Evolutionary conservation across 2,888 invertebrate genomes (phyloP).

Genomic region (Drosophila mettleri): DNA sequence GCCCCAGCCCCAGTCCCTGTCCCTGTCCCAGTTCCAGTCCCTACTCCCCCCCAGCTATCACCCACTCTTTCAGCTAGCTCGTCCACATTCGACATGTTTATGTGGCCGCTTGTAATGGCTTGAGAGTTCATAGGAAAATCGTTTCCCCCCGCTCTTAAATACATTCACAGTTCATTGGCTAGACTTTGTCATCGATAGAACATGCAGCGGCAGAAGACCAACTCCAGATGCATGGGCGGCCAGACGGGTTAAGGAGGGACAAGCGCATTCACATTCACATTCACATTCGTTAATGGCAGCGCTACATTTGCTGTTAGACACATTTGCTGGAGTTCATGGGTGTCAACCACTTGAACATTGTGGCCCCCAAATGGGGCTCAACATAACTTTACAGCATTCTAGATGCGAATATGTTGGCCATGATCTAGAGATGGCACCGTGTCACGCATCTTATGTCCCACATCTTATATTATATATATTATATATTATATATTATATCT

Average conservation of each 20-base stretch:
- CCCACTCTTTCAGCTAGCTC: background rate
- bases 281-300: constrained; percentile 53
- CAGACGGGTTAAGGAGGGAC: background rate
- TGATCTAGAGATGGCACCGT: constrained; percentile 27
- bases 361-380: constrained; percentile 47
- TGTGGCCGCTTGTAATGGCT: constrained; percentile 33
- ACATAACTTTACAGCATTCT: constrained; percentile 35
- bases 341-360: constrained; percentile 66
- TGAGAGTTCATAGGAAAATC: constrained; percentile 17
- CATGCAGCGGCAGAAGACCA: constrained; percentile 4
- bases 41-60: too few relatives aligned
- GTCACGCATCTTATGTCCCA: too few relatives aligned
- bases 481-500: too few relatives aligned
- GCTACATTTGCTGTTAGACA: constrained; percentile 59
- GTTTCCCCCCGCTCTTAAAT: constrained; percentile 10
- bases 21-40: background rate
- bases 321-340: constrained; percentile 56
- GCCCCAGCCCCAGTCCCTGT: background rate
- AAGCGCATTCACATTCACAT: background rate
- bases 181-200: constrained; percentile 50
- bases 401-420: constrained; percentile 13
- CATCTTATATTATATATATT: too few relatives aligned
- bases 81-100: constrained; percentile 42
- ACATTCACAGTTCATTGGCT: constrained; percentile 63
- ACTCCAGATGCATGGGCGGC: background rate